Base-by-base conservation (phyloP, 2,113 vertebrate genomes). In the Pterocles burchelli region DNA sequence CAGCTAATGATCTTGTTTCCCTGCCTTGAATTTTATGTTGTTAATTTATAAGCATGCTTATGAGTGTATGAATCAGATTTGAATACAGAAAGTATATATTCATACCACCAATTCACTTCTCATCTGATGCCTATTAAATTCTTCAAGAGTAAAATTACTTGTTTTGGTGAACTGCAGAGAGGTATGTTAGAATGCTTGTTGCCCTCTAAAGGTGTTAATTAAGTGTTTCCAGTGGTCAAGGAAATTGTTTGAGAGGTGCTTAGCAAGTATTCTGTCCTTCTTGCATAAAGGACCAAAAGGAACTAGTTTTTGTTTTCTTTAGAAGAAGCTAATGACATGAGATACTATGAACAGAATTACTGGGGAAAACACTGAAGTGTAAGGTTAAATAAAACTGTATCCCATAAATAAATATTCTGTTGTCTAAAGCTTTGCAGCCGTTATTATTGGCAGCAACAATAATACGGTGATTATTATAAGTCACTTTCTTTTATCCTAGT, bases 391-490 rank as follows among this genome's bases (percentile, higher is more conserved):
- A 62, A 43, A 82, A 78, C 17, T 89, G 13, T 91, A 41, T 76
- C 71, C 76, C 55, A 59, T 86, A 75, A 28, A 83, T 45, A 66
- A 84, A 74, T 45, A 82, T 18, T 95, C 21, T 52, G 33, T 66
- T 90, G 38, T 73, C 17, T 86, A 82, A 95, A 94, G 55, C 43
- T 92, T 94, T 90, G 29, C 77, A 95, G 51, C 78, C 70, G 55
- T 93, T 91, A 93, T 89, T 92, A 81, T 68, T 96, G 88, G 20
- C 65, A 88, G 58, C 18, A 82, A 65, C 91, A 96, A 67, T 95
- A 95, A 57, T 92, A 38, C 8, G 13, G 17, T 77, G 72, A 85
- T 95, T 93, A 81, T 73, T 85, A 26, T 62, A 61, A 59, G 41
- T 78, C 25, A 73, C 0, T 82, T 90, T 82, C 9, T 89, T 94